phyloP scores from a whole-genome alignment of 2,113 vertebrate species.

The Nipponia nippon region DNA sequence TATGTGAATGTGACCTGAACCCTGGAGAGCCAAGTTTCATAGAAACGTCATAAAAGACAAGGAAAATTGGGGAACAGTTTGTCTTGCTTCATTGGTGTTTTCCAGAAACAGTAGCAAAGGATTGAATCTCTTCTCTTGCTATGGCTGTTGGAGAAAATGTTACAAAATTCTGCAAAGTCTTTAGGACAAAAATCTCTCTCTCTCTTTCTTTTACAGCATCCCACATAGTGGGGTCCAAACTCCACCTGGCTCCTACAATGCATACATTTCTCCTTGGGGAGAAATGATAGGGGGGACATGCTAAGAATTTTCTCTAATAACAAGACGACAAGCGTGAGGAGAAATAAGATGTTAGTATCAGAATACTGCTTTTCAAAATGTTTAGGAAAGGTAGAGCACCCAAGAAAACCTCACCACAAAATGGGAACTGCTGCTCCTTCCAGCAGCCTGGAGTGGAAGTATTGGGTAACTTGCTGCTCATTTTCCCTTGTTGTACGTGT shows the following conservation, averaged over 20 bases:
- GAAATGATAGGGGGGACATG: rapidly evolving
- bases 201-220: neutral
- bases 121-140: neutral
- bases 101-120: neutral
- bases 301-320: neutral
- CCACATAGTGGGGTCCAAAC: neutral
- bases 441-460: neutral
- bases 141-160: neutral
- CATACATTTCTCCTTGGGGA: neutral
- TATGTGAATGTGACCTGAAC: neutral
- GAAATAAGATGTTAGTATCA: neutral
- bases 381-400: neutral
- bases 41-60: neutral
- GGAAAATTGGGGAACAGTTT: neutral
- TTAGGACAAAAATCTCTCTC: neutral
- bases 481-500: neutral
- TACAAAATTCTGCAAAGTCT: neutral
- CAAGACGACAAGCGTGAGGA: neutral
- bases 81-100: neutral
- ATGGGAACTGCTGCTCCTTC: neutral
- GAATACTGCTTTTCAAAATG: neutral
- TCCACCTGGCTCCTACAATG: neutral
- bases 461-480: neutral
- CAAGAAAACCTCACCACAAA: neutral
- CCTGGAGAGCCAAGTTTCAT: neutral